A percentile compares a stretch with the other conserved stretches of the same genome.
These are phyloP conservation scores for Coracias cyanogaster DNA, from an alignment of 2,797 vertebrate genomes.

Conservation along the genomic window DNA sequence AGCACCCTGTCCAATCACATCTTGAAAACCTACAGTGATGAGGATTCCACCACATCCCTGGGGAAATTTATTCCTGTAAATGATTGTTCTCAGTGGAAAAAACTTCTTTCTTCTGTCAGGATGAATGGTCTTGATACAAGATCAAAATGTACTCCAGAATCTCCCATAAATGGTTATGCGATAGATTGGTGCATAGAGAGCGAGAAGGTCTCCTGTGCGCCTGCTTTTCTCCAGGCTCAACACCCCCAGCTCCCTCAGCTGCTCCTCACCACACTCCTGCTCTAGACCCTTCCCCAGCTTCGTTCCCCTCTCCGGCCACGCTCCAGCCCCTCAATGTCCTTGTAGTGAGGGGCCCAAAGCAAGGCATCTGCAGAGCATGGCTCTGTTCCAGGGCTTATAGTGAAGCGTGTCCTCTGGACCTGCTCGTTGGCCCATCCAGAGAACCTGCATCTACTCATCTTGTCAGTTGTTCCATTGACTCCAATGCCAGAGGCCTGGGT, in stretches of 20 bases:
- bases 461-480: neutral
- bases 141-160: neutral
- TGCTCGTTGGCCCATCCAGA: neutral
- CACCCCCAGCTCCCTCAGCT: neutral
- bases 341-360: neutral
- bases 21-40: neutral
- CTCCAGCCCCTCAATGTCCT: neutral
- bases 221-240: neutral
- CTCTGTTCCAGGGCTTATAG: neutral
- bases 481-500: neutral
- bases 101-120: neutral
- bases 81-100: neutral
- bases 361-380: neutral
- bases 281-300: neutral
- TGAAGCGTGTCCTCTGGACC: neutral
- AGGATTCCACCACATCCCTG: neutral
- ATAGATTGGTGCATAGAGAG: neutral
- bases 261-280: neutral
- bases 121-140: neutral
- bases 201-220: neutral
- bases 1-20: neutral
- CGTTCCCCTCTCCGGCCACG: neutral
- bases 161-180: neutral
- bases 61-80: neutral
- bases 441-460: rapidly evolving